Evolutionary conservation across 2,888 invertebrate species (phyloP).

Genomic region (Platerodrilus igneus): DNA sequence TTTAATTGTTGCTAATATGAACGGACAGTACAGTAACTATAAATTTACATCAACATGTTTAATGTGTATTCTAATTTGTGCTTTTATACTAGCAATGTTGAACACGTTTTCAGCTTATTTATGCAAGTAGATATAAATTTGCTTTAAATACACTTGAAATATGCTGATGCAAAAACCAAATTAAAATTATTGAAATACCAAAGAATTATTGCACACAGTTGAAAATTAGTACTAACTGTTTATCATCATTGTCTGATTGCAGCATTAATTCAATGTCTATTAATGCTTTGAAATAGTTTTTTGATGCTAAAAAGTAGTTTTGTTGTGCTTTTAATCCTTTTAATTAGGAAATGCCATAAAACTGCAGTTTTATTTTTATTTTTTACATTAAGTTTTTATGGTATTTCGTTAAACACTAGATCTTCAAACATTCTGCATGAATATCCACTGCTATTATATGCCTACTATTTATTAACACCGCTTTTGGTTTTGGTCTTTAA

Average conservation of each 20-base stretch:
- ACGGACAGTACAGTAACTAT: no score
- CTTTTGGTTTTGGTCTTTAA: constrained; percentile 40
- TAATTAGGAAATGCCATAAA: constrained; percentile 23
- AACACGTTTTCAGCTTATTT: no score
- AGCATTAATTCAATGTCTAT: constrained; percentile 29
- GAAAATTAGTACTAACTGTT: constrained; percentile 36
- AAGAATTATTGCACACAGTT: constrained; percentile 14
- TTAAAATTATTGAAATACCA: no score
- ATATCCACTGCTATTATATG: constrained; percentile 33
- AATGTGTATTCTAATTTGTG: no score
- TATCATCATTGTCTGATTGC: constrained; percentile 43
- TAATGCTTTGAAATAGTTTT: constrained; percentile 30
- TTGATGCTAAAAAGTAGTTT: constrained; percentile 25
- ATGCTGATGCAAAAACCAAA: constrained; percentile 23
- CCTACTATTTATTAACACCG: constrained; percentile 35
- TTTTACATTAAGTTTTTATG: constrained; percentile 14
- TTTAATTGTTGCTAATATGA: no score
- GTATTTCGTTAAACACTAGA: constrained; percentile 28
- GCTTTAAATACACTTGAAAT: no score
- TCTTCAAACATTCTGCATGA: constrained; percentile 51
- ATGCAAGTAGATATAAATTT: no score
- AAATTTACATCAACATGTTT: no score
- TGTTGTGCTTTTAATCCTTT: constrained; percentile 24
- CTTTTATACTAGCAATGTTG: no score
- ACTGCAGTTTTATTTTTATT: constrained; percentile 14